Base-by-base conservation (phyloP, 2,888 invertebrate species). In the Tortricodes alternella region DNA sequence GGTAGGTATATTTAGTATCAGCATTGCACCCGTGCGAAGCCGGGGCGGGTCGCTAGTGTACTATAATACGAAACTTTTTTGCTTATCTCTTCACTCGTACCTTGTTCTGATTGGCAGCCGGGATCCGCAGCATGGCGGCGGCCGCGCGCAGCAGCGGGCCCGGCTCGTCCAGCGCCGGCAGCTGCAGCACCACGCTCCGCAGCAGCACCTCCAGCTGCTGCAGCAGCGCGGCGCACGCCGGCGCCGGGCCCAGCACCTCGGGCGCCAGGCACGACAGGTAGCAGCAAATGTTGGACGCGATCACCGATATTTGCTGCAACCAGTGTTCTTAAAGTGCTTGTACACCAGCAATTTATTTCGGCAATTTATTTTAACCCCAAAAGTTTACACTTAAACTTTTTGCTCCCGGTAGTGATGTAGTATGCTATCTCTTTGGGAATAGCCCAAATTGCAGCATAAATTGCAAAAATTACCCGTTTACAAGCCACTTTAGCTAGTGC, bases 221-320 rank as follows among this genome's bases (percentile, higher is more conserved):
- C 64, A 99, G 92, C 3, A 99, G 94, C 32, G 95, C 94, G 34
- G 93, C 93, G 53, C 95, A 93, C 0, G 94, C 94, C 34, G 93
- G 89, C 1, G 93, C 92, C 34, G 94, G 93, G 2, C 94, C 94
- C 46, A 94, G 90, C 13, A 95, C 94, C 71, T 97, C 96, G 63
- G 97, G 93, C 6, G 98, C 96, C 52, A 99, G 92, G 82, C 96
- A 97, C 74, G 98, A 97, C 74, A 99, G 92, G 87, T 99, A 99
- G 78, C 95, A 95, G 1, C 98, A 96, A 76, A 99, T 94, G 87
- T 99, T 99, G 76, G 95, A 94, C 53, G 98, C 92, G 64, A 98
- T 95, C 27, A 95, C 93, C 5, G 95, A 94, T 59, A 98, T 89
- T 85, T 88, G 86, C 89, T 89, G 68, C 49, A 13, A 55, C 9